Evolutionary conservation across 2,888 invertebrate species (phyloP).

Genomic region (Eristalis intricaria): DNA sequence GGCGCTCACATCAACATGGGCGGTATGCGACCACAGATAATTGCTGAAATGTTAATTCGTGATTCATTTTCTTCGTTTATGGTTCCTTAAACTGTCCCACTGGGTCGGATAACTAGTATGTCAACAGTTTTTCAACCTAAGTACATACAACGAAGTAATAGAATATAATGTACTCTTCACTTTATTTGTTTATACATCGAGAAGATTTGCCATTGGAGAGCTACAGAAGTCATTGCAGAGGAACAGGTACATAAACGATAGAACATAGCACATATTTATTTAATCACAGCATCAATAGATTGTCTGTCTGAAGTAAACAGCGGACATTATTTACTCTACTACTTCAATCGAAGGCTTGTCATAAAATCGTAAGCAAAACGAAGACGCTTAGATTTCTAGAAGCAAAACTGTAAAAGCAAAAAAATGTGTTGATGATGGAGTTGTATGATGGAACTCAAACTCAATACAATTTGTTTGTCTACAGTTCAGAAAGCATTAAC

Average conservation of each 20-base stretch:
- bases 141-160: not conserved
- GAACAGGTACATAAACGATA: not conserved
- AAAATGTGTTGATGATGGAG: too few relatives aligned
- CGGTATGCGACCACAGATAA: constrained; percentile 31
- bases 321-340: not conserved
- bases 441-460: not conserved
- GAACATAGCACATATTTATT: not conserved
- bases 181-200: not conserved
- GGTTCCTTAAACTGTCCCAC: constrained; percentile 25
- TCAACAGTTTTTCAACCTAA: constrained; percentile 25
- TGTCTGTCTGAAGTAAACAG: not conserved
- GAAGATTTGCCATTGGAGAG: not conserved
- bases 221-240: not conserved
- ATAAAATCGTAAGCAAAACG: not conserved
- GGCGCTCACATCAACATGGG: constrained; percentile 29
- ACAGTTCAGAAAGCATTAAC: not conserved
- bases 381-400: not conserved
- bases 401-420: not conserved
- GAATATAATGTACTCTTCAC: not conserved
- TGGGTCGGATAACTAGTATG: constrained; percentile 10
- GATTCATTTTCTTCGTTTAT: constrained; percentile 39
- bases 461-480: not conserved
- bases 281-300: not conserved
- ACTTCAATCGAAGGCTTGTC: not conserved
- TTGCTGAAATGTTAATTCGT: constrained; percentile 49